Conservation (phyloP, 2,113 vertebrate species). For the Pelecanoides urinatrix region DNA sequence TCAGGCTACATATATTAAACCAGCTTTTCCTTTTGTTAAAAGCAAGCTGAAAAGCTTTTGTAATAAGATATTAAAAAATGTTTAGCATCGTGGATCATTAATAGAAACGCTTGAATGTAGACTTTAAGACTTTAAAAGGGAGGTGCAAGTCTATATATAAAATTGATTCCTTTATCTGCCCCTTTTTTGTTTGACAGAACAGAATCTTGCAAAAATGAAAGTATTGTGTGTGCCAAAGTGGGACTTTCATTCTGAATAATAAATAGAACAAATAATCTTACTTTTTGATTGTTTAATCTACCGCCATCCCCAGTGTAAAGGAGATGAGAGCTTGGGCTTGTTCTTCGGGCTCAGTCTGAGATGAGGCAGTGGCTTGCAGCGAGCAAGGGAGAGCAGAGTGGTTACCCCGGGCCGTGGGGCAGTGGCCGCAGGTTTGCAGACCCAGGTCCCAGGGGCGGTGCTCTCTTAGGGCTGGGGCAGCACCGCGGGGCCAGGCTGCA, state of each 20-base stretch:
- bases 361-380: neutral
- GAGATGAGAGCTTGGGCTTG: neutral
- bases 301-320: neutral
- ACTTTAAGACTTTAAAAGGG: neutral
- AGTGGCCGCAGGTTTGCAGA: rapidly evolving
- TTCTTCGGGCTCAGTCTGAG: neutral
- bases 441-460: neutral
- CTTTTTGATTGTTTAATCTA: neutral
- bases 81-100: neutral
- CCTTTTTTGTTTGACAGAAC: neutral
- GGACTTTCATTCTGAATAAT: neutral
- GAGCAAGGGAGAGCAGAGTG: rapidly evolving
- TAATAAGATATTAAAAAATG: neutral
- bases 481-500: rapidly evolving
- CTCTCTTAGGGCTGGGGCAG: neutral
- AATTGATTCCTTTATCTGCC: neutral
- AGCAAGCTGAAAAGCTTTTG: neutral
- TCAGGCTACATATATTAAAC: constrained; percentile 22
- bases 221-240: neutral
- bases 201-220: neutral
- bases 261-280: neutral
- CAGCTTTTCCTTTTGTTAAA: constrained; percentile 1
- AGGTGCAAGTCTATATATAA: neutral
- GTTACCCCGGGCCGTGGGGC: rapidly evolving
- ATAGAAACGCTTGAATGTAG: neutral